Conservation (phyloP, 2,113 vertebrate species). For the Rhadina sibilatrix region DNA sequence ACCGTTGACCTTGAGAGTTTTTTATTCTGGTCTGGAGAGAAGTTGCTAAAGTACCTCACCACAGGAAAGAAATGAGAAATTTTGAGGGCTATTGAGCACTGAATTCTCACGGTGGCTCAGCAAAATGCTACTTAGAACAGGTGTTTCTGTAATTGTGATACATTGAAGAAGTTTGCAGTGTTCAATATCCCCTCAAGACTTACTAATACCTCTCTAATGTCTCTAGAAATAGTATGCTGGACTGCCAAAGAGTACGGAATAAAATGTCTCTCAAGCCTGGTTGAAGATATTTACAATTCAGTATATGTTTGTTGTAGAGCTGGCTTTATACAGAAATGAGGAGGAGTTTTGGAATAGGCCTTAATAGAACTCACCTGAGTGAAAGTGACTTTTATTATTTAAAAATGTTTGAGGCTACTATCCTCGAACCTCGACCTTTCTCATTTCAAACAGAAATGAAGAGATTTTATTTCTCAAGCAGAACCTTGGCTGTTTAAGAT, state of each 20-base stretch:
- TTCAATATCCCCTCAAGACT: slow-evolving; percentile 46
- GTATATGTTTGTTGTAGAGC: background rate
- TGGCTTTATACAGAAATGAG: background rate
- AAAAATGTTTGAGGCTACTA: background rate
- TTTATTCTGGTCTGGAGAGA: slow-evolving; percentile 50
- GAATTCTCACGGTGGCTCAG: slow-evolving; percentile 62
- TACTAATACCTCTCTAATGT: slow-evolving; percentile 27
- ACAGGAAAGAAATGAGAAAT: slow-evolving; percentile 79
- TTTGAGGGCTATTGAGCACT: slow-evolving; percentile 76
- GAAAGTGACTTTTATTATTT: background rate
- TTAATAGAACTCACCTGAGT: background rate
- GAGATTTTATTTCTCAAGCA: background rate
- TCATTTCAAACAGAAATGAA: background rate
- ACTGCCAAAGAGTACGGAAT: slow-evolving; percentile 5
- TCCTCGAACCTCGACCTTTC: background rate
- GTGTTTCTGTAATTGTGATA: slow-evolving; percentile 69
- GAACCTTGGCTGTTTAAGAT: background rate
- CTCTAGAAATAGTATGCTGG: background rate
- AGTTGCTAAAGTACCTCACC: slow-evolving; percentile 64
- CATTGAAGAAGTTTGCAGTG: slow-evolving; percentile 19
- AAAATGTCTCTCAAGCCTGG: background rate
- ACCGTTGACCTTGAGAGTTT: slow-evolving; percentile 65
- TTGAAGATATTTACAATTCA: background rate
- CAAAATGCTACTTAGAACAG: slow-evolving; percentile 73
- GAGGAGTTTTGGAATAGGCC: background rate